Evolutionary conservation across 2,113 vertebrate species (phyloP).

Genomic region (Petaurus breviceps): DNA sequence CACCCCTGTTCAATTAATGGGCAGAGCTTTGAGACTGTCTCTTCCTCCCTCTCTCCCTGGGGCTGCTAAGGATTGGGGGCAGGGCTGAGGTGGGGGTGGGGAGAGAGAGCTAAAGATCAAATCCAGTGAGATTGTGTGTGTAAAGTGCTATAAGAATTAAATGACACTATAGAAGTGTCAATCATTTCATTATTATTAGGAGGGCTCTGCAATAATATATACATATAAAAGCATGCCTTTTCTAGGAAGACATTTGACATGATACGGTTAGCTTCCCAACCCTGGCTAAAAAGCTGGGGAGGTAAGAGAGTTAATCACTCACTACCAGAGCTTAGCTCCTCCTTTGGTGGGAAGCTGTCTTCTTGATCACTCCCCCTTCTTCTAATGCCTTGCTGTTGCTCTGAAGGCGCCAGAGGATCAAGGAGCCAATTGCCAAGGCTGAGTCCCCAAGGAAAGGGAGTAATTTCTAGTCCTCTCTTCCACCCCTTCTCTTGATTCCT

Average conservation of each 20-base stretch:
- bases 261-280: not conserved
- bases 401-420: not conserved
- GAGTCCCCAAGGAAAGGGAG: not conserved
- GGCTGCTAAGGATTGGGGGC: not conserved
- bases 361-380: not conserved
- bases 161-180: not conserved
- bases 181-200: not conserved
- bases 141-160: not conserved
- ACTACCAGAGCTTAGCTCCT: not conserved
- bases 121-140: not conserved
- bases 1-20: not conserved
- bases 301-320: not conserved
- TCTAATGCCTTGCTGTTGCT: not conserved
- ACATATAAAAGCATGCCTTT: not conserved
- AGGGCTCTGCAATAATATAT: not conserved
- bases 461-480: slow-evolving; percentile 11
- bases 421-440: not conserved
- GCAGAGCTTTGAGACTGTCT: not conserved
- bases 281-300: not conserved
- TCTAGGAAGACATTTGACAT: not conserved
- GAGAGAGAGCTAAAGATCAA: not conserved
- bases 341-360: not conserved
- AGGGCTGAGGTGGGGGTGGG: too few species aligned
- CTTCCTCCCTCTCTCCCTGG: not conserved
- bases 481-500: slow-evolving; percentile 61